A percentile compares a stretch with the other conserved stretches of the same genome.
phyloP scores from a whole-genome alignment of 2,797 vertebrate species.

The Odontamblyopus lacepedii region DNA sequence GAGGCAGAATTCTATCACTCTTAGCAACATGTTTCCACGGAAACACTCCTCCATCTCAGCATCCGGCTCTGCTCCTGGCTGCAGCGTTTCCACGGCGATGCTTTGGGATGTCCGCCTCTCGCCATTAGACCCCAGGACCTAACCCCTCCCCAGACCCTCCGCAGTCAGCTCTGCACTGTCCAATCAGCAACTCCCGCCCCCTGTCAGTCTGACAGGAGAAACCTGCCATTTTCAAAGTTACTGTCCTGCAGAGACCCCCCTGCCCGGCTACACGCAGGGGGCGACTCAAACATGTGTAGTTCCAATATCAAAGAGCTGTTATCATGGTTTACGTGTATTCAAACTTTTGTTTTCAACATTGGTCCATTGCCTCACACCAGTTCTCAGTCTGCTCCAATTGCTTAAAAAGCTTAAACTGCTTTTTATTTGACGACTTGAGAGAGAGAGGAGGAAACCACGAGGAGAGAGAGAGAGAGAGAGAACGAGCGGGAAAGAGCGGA shows the following conservation, averaged over 20 bases:
- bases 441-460: no score
- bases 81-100: slow-evolving; percentile 56
- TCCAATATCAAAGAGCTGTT: no score
- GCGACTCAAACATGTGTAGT: not conserved
- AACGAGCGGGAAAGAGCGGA: not conserved
- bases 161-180: not conserved
- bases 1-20: slow-evolving; percentile 75
- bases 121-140: not conserved
- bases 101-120: slow-evolving; percentile 47
- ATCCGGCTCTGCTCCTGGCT: slow-evolving; percentile 57
- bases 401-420: no score
- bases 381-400: no score
- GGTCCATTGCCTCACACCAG: no score
- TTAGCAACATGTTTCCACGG: slow-evolving; percentile 72
- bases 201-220: no score
- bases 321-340: no score
- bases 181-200: not conserved
- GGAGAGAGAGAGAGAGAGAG: slow-evolving; percentile 1
- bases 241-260: no score
- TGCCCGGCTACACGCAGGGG: not conserved
- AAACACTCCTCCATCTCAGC: slow-evolving; percentile 50
- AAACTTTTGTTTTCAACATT: no score
- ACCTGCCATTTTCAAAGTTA: no score
- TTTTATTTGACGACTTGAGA: no score
- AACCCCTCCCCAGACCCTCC: not conserved